phyloP scores from a whole-genome alignment of 2,888 invertebrate genomes.

The Sphaerophoria taeniata region DNA sequence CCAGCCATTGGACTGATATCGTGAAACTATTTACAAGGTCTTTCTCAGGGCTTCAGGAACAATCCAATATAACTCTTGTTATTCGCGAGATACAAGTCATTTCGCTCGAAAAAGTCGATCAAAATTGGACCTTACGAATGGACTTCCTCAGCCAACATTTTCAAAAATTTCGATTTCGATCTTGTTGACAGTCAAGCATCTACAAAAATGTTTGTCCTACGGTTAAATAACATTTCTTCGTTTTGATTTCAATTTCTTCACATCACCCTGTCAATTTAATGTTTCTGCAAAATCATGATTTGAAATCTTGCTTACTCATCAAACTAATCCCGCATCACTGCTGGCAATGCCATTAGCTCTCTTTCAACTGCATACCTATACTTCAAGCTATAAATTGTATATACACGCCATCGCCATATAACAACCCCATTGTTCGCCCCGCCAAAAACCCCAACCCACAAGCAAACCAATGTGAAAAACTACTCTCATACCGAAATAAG shows the following conservation, averaged over 20 bases:
- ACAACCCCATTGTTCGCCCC: neutral
- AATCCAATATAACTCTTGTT: no score
- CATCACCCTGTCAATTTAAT: neutral
- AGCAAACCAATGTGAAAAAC: slow-evolving; percentile 55
- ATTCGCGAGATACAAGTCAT: no score
- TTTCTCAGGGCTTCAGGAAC: no score
- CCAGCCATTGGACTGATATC: no score
- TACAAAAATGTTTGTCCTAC: no score
- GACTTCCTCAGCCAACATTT: no score
- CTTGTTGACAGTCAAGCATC: no score
- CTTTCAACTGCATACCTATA: slow-evolving; percentile 1
- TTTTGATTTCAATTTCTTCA: neutral
- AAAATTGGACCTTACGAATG: no score
- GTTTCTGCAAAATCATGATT: slow-evolving; percentile 15
- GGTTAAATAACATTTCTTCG: neutral
- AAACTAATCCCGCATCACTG: slow-evolving; percentile 29
- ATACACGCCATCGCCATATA: neutral
- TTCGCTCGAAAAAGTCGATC: no score
- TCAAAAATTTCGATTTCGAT: no score
- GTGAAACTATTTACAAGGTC: no score
- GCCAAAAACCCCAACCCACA: slow-evolving; percentile 29
- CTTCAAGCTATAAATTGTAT: slow-evolving; percentile 1
- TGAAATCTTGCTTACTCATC: slow-evolving; percentile 17
- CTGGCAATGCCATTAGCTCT: slow-evolving; percentile 27
- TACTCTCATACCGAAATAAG: slow-evolving; percentile 72